Evolutionary conservation across 1,140 invertebrate species (phyloP), one percentile per base, ranked within the genome.

Genomic region (Nephila pilipes): DNA sequence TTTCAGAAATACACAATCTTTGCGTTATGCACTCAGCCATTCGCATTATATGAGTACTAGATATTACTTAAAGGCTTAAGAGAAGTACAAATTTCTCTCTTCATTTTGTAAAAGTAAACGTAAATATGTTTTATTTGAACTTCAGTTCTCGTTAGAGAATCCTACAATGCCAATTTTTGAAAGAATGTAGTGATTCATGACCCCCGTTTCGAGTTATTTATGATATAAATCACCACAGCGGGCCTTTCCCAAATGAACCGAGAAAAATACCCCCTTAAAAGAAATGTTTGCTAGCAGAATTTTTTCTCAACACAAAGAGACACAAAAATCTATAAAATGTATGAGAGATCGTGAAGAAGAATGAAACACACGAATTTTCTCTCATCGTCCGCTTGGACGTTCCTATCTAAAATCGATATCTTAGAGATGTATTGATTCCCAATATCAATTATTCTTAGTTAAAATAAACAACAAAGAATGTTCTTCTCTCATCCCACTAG

Each of bases 401-500:
- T 54, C 63, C 38, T 75, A 91, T 91, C 89, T 25, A 90, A 60
- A 91, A 91, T 91, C 89, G 89, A 91, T 91, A 91, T 81, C 75
- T 88, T 36, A 81, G 79, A 91, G 46, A 91, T 91, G 57, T 83
- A 91, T 83, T 79, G 89, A 91, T 91, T 91, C 58, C 69, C 89
- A 63, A 91, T 91, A 91, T 91, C 89, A 91, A 91, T 91, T 91
- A 91, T 91, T 91, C 89, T 83, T 91, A 58, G 54, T 91, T 91
- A 83, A 91, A 91, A 75, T 91, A 91, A 91, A 91, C 89, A 91
- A 91, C 79, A 8, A n/a, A 18, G 20, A 90, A 65, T 80, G 79
- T 80, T 80, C 55, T 18, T 80, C 38, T 75, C 36, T 88, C 87
- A 60, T 75, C 29, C 14, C 69, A 18, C 29, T 75, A 18, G 80